Evolutionary conservation across 2,888 invertebrate species (phyloP).

Genomic region (Acrocera orbiculus): DNA sequence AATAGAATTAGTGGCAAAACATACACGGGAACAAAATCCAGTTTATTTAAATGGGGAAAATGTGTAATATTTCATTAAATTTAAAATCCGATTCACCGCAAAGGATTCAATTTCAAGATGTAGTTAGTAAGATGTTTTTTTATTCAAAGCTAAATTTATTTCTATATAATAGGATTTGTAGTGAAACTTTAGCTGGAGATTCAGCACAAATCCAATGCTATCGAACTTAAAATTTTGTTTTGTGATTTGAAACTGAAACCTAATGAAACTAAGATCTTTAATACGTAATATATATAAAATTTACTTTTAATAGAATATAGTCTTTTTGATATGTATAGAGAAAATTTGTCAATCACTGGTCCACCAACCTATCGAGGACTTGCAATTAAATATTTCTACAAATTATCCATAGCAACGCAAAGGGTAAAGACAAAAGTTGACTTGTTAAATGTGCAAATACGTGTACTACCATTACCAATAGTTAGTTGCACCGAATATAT

Average conservation of each 20-base stretch:
- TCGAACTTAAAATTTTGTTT: conserved; percentile 90
- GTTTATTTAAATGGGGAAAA: conserved; percentile 89
- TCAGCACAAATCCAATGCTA: conserved; percentile 96
- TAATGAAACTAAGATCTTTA: conserved; percentile 79
- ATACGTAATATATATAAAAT: too few relatives aligned
- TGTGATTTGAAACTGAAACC: conserved; percentile 81
- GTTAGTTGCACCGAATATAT: conserved; percentile 54
- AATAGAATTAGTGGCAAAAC: conserved; percentile 82
- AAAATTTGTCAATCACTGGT: conserved; percentile 75
- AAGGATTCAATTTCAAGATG: conserved; percentile 60
- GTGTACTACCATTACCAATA: conserved; percentile 69
- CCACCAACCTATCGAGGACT: conserved; percentile 92
- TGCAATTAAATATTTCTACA: conserved; percentile 90
- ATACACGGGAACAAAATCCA: conserved; percentile 58
- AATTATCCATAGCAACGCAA: conserved; percentile 90
- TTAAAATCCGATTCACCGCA: conserved; percentile 57
- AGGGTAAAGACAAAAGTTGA: conserved; percentile 84
- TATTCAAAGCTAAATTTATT: too few relatives aligned
- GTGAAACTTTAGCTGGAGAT: conserved; percentile 91
- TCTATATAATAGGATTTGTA: too few relatives aligned
- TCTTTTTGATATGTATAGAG: conserved; percentile 65
- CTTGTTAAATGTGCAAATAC: conserved; percentile 75
- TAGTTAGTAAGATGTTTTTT: conserved; percentile 38
- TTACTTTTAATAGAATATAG: too few relatives aligned
- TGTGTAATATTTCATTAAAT: conserved; percentile 70